Base-by-base conservation (phyloP, 2,797 vertebrate genomes). In the Falco naumanni region DNA sequence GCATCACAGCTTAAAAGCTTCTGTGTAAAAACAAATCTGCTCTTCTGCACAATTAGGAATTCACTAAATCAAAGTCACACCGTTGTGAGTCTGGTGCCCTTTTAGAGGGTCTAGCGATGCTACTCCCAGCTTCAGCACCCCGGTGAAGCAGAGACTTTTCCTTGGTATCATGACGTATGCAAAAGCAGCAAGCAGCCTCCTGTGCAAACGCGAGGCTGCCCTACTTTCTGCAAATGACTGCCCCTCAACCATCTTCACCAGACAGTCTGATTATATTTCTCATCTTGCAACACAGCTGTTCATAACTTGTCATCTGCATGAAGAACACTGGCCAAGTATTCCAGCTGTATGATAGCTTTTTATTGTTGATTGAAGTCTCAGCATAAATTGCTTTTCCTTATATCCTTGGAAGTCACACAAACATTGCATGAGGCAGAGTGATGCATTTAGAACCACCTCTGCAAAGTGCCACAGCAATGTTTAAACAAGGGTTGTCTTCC, bases 381-480 rank as follows among this genome's bases (percentile, higher is more conserved):
- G 47, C 31, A 78, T 56, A 83, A 93, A 85, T 50, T 39, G 82
- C 60, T 85, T 71, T 65, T 43, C 57, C 17, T 87, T 71, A 17
- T n/a, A 41, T 70, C 86, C 64, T 64, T 79, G 66, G 68, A 94
- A 96, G 89, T 80, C 78, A 74, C 71, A 83, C 45, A 90, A 92
- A 80, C 60, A 90, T 59, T 63, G n/a, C 16, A 12, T 4, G 12
- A 93, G 57, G 90, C 75, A 90, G 86, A 78, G 57, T 0, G 75
- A 87, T 85, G 81, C 75, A 70, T 95, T 96, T 87, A 94, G 96
- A 96, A 78, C 94, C 95, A 87, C 88, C 94, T 91, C 91, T 94
- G 77, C 39, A 1, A 80, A 93, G 75, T 43, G 64, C 15, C 74
- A 82, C 68, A 66, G 71, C 68, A 79, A 25, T 80, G 56, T 74